phyloP scores from a whole-genome alignment of 2,797 vertebrate species.

The Choloepus didactylus region DNA sequence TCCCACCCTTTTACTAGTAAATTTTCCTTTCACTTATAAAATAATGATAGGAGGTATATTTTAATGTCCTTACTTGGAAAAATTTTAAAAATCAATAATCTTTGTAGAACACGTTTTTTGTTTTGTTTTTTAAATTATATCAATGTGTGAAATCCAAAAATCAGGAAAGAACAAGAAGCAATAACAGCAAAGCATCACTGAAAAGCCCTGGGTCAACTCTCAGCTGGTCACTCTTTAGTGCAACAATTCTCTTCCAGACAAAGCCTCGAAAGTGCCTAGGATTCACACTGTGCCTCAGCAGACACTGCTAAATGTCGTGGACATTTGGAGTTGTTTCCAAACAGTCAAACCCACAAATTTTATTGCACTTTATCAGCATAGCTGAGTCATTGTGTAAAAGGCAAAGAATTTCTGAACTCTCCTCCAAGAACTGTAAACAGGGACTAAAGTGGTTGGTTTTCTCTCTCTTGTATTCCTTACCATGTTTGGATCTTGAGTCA shows the following conservation, averaged over 20 bases:
- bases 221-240: neutral
- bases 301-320: neutral
- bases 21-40: slow-evolving; percentile 13
- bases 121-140: neutral
- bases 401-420: slow-evolving; percentile 44
- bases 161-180: neutral
- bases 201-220: neutral
- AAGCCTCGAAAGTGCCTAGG: neutral
- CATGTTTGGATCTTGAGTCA: neutral
- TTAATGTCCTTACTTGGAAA: slow-evolving; percentile 25
- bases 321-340: slow-evolving; percentile 56
- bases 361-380: neutral
- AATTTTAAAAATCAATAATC: slow-evolving; percentile 4
- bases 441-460: neutral
- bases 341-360: slow-evolving; percentile 69
- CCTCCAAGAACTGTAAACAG: slow-evolving; percentile 30
- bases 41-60: slow-evolving; percentile 16
- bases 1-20: neutral
- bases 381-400: slow-evolving; percentile 56
- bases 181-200: neutral
- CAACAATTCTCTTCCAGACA: neutral
- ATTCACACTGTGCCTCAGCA: neutral
- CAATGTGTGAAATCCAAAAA: slow-evolving; percentile 24
- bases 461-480: neutral
- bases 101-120: neutral